Evolutionary conservation across 2,888 invertebrate genomes (phyloP).

Genomic region (Lymantria dispar): DNA sequence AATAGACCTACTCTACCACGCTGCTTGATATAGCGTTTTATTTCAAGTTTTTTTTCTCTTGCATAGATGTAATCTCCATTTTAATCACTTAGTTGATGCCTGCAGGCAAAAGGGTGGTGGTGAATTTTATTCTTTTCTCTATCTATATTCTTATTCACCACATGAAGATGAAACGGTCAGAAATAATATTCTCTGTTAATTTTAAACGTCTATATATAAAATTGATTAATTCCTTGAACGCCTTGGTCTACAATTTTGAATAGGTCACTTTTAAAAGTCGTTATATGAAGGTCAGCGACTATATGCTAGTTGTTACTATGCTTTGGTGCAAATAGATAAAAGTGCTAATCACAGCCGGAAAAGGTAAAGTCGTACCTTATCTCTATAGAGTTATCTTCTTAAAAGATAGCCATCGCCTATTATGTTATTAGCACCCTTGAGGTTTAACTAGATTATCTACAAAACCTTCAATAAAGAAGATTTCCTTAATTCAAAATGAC

Average conservation of each 20-base stretch:
- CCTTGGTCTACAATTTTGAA: neutral
- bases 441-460: neutral
- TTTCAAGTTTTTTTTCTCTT: too few species aligned
- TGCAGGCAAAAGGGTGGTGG: too few species aligned
- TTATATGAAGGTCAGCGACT: neutral
- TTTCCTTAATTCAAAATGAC: neutral
- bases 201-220: neutral
- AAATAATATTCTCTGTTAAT: too few species aligned
- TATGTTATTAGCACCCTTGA: conserved; percentile 1
- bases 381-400: conserved; percentile 1
- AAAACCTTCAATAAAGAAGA: neutral
- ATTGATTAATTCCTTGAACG: neutral
- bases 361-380: neutral
- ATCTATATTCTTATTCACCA: too few species aligned
- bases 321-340: neutral
- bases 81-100: too few species aligned
- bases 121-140: too few species aligned
- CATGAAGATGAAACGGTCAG: too few species aligned
- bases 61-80: too few species aligned
- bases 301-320: neutral
- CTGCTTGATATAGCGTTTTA: too few species aligned
- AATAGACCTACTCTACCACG: too few species aligned
- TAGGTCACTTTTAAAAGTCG: neutral
- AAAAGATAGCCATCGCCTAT: conserved; percentile 2
- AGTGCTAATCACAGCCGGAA: neutral